Evolutionary conservation across 2,797 vertebrate genomes (phyloP).

Genomic region (Sardinella longiceps): DNA sequence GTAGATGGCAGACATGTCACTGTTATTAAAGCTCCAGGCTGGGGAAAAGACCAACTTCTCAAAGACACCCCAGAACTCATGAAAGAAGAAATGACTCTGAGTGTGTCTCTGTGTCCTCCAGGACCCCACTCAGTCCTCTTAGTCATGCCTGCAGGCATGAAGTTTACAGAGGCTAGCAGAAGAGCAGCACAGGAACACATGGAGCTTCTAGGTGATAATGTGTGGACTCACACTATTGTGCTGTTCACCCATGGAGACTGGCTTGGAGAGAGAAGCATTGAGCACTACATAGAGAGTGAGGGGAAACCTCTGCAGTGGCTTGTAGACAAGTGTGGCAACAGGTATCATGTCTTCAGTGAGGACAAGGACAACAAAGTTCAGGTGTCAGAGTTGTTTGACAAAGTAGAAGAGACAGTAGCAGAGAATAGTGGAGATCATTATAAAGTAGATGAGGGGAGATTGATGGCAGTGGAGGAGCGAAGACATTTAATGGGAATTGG

Average conservation of each 20-base stretch:
- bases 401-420: constrained; percentile 23
- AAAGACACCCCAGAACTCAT: constrained; percentile 26
- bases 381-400: constrained; percentile 10
- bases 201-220: too few relatives aligned
- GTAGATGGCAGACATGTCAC: constrained; percentile 18
- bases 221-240: too few relatives aligned
- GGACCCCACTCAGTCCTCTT: constrained; percentile 43
- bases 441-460: neutral
- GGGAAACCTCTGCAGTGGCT: constrained; percentile 26
- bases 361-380: neutral
- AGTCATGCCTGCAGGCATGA: constrained; percentile 34
- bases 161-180: constrained; percentile 32
- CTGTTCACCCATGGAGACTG: constrained; percentile 26
- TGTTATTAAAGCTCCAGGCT: neutral
- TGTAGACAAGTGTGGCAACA: constrained; percentile 23
- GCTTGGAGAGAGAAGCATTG: neutral
- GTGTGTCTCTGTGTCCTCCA: constrained; percentile 39
- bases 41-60: neutral
- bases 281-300: constrained; percentile 7
- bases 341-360: constrained; percentile 19
- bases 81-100: constrained; percentile 23
- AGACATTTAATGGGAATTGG: neutral
- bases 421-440: neutral
- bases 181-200: too few relatives aligned
- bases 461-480: neutral